Percentiles rank a stretch among this genome's conserved stretches.
These are phyloP conservation scores for Alosa alosa DNA, from an alignment of 2,113 vertebrate genomes.

Conservation along the genomic window DNA sequence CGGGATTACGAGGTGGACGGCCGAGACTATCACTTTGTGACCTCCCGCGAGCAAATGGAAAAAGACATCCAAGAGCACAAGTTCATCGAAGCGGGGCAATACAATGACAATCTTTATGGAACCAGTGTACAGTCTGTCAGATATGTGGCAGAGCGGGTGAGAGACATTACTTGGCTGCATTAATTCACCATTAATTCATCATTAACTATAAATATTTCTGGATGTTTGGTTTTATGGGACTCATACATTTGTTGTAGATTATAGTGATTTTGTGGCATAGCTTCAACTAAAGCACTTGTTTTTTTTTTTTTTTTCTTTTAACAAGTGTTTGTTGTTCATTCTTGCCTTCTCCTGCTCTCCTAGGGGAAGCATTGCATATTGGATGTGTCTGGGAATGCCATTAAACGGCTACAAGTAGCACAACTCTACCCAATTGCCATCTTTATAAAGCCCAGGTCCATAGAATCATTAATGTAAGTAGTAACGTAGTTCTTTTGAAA, in stretches of 20 bases:
- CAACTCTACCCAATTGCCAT: slow-evolving; percentile 97
- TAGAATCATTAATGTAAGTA: slow-evolving; percentile 95
- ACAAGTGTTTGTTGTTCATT: not conserved
- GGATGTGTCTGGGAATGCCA: slow-evolving; percentile 97
- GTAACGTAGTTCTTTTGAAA: not conserved
- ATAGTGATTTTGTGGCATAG: not conserved
- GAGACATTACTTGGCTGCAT: slow-evolving; percentile 34
- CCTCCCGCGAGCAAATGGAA: slow-evolving; percentile 97
- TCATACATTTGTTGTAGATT: not conserved
- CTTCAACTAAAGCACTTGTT: not conserved
- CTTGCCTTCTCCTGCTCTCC: slow-evolving; percentile 50
- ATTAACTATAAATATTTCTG: not conserved
- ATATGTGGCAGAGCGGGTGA: slow-evolving; percentile 95
- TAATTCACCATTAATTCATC: not conserved
- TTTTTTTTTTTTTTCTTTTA: not conserved
- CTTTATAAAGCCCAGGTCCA: slow-evolving; percentile 94
- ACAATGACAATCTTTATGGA: slow-evolving; percentile 97
- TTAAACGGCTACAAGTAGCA: slow-evolving; percentile 97
- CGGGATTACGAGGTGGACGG: slow-evolving; percentile 94
- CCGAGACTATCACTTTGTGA: slow-evolving; percentile 95
- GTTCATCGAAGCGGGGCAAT: slow-evolving; percentile 98
- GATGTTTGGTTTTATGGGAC: not conserved
- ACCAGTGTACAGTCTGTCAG: slow-evolving; percentile 95
- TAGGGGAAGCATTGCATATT: slow-evolving; percentile 99
- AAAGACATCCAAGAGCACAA: slow-evolving; percentile 99